Evolutionary conservation across 2,797 vertebrate species (phyloP).

Genomic region (Chrysocyon brachyurus): DNA sequence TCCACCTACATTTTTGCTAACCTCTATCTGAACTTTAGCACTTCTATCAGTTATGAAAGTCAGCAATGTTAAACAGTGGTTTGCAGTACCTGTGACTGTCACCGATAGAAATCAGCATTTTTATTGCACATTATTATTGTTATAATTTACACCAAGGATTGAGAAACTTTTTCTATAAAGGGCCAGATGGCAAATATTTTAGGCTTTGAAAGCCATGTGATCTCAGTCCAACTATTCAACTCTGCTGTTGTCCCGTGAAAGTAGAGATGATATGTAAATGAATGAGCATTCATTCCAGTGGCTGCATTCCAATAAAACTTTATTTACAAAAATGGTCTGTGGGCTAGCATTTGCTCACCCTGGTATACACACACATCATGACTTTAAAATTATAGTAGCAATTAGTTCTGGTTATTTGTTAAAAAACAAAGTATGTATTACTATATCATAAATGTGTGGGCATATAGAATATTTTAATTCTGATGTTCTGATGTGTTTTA

Average conservation of each 20-base stretch:
- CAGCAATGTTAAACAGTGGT: background rate
- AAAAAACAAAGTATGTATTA: constrained; percentile 31
- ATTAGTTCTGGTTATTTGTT: constrained; percentile 47
- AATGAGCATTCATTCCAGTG: background rate
- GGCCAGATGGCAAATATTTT: constrained; percentile 52
- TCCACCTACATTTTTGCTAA: constrained; percentile 50
- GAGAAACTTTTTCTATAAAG: background rate
- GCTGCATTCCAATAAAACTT: constrained; percentile 72
- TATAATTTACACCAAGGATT: constrained; percentile 3
- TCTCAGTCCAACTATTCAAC: background rate
- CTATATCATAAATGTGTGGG: background rate
- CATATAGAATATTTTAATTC: constrained; percentile 51
- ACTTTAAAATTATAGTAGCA: constrained; percentile 33
- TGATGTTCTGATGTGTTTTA: constrained; percentile 5
- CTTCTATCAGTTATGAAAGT: background rate
- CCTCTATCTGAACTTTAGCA: constrained; percentile 49
- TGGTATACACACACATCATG: background rate
- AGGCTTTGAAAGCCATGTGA: background rate
- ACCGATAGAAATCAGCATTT: constrained; percentile 19
- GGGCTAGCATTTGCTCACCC: constrained; percentile 27
- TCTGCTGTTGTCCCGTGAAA: constrained; percentile 8
- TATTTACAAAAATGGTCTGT: constrained; percentile 54
- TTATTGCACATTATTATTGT: background rate
- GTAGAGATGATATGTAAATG: background rate
- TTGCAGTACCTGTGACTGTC: constrained; percentile 17